A percentile compares a stretch with the other conserved stretches of the same genome.
Evolutionary conservation across 2,888 invertebrate genomes (phyloP).

Genomic region (Monoplex corrugatus): DNA sequence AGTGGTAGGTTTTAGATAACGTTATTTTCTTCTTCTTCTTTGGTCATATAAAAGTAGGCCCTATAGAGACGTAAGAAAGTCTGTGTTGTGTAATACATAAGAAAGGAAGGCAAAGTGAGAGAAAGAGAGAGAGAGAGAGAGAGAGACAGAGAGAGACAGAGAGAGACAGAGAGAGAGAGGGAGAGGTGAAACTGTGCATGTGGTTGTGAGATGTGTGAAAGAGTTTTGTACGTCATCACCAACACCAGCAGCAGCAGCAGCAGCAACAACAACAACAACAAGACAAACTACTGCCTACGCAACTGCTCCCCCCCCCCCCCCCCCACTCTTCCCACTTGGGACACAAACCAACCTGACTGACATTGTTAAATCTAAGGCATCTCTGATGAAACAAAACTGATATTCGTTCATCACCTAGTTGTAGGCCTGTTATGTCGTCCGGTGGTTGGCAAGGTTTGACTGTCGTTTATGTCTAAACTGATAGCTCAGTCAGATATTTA

Average conservation of each 20-base stretch:
- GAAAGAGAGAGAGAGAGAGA: not conserved
- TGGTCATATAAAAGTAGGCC: no score
- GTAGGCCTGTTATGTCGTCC: no score
- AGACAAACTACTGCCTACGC: not conserved
- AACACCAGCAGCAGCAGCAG: not conserved
- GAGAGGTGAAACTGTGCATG: not conserved
- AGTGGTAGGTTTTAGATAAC: no score
- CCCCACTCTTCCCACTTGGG: not conserved
- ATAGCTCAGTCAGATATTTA: no score
- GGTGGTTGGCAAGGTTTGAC: no score
- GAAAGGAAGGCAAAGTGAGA: not conserved
- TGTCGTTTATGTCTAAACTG: no score
- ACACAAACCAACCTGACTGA: not conserved
- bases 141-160: conserved; percentile 26
- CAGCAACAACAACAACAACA: not conserved
- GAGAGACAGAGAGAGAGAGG: conserved; percentile 25
- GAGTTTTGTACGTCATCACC: no score
- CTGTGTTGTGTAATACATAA: not conserved
- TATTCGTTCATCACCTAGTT: no score
- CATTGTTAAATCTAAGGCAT: no score
- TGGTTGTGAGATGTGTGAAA: no score
- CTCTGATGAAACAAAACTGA: no score
- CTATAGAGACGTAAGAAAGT: not conserved
- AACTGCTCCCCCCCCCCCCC: not conserved
- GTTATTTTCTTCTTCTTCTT: no score